Evolutionary conservation across 2,113 vertebrate genomes (phyloP), one percentile per base, ranked within the genome.

Genomic region (Cebidichthys violaceus): DNA sequence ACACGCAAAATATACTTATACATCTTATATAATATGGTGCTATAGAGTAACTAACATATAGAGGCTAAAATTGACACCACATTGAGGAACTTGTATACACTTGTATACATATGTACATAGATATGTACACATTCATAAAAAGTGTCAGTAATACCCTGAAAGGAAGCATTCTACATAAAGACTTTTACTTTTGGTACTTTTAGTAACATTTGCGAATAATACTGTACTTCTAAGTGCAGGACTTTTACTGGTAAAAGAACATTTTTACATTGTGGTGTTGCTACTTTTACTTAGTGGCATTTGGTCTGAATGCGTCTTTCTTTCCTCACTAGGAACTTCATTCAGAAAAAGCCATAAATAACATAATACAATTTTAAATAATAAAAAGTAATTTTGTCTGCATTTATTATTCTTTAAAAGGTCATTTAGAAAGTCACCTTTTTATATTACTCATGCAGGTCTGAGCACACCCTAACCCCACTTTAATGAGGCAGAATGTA

Each of bases 401-500:
- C 8, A 24, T 47, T 45, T 27, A 14, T 41, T 29, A 4, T 39
- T 72, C 18, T 50, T 33, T 20, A 1, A 71, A 71, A 27, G 15
- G 24, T 64, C 9, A 54, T 68, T 39, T 7, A 9, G 18, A 31
- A 31, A 33, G 3, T 43, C 1, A 54, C 22, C 8, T 54, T 54
- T 24, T 8, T 22, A 18, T 6, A 20, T 41, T 35, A 37, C 35
- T 35, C 22, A 15, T 18, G 10, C 18, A 29, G 35, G n/a, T 1
- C 6, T 14, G 18, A 62, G 35, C 35, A 11, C 9, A 11, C 55
- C 39, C 11, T 54, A 33, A 70, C 27, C 31, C 20, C 14, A 0
- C 11, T 57, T 66, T 83, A 76, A 87, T 72, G 57, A 85, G 29
- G 33, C 10, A 27, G n/a, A 27, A 47, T 11, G 4, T 45, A 22